Evolutionary conservation across 2,797 vertebrate genomes (phyloP).

Genomic region (Salmo trutta): DNA sequence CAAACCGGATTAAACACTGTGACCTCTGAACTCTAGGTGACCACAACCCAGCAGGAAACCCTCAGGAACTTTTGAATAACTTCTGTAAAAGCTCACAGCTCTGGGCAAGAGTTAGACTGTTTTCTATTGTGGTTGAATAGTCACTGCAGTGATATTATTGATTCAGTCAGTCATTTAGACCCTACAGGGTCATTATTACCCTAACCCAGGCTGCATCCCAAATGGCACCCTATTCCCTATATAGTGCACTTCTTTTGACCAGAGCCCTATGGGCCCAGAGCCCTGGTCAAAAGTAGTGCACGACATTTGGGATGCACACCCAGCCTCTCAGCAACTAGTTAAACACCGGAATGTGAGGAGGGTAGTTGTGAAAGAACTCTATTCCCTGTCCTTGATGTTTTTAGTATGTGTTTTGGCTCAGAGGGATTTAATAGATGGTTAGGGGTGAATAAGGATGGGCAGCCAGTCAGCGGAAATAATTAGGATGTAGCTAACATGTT

Average conservation of each 20-base stretch:
- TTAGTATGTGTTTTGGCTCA: background rate
- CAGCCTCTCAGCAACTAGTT: conserved; percentile 32
- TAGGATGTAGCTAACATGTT: no score
- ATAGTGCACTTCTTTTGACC: background rate
- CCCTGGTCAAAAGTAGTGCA: background rate
- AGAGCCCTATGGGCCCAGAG: background rate
- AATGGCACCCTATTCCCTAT: background rate
- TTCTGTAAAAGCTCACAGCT: conserved; percentile 30
- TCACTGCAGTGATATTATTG: conserved; percentile 15
- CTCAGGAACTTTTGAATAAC: conserved; percentile 41
- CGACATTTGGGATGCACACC: background rate
- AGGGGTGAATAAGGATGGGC: background rate
- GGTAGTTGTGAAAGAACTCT: conserved; percentile 29
- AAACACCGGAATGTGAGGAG: background rate
- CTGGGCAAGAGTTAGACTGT: conserved; percentile 37
- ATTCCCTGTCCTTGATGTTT: conserved; percentile 10
- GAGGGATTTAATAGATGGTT: background rate
- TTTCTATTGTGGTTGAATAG: conserved; percentile 42
- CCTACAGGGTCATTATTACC: background rate
- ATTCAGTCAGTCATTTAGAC: background rate
- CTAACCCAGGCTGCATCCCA: background rate
- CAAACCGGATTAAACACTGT: conserved; percentile 59
- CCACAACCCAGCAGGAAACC: conserved; percentile 49
- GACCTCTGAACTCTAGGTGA: conserved; percentile 56
- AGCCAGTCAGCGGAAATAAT: background rate